Evolutionary conservation across 2,113 vertebrate genomes (phyloP), one percentile per base, ranked within the genome.

Genomic region (Hydropotes inermis): DNA sequence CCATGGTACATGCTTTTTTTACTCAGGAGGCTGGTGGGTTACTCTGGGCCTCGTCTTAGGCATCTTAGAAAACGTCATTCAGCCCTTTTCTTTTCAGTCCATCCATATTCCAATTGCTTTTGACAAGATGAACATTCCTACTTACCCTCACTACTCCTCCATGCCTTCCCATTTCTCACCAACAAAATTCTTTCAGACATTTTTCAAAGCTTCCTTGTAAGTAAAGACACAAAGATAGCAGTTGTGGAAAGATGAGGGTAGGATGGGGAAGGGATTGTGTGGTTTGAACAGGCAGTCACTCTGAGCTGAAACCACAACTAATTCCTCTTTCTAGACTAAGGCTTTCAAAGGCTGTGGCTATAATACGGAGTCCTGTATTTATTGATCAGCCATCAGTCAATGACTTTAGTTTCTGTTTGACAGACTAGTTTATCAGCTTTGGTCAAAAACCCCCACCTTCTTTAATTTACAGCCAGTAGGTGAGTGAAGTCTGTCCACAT

Each of bases 191-290:
- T 90, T 74, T 76, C 27, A 67, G 47, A 30, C 17, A 50, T 70
- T 70, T 60, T 90, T 61, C 50, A 93, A 85, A 70, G 57, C 54
- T 93, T 61, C 87, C 70, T 86, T 70, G 3, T 47, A 79, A 82
- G 36, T 47, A 27, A 74, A 58, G 76, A 43, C 11, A 11, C 14
- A 36, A 67, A 76, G 87, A 57, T 6, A 91, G 74, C 23, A 30
- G 36, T 16, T 89, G 27, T 13, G 17, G 13, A 17, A 11, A 10
- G n/a, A 45, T 2, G 5, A 47, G 23, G 30, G 45, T 0, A 30
- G 39, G 12, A 10, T 1, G 7, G 16, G 50, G 3, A 36, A 55
- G 19, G 61, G 19, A 12, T 8, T 36, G 1, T 5, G 36, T 25
- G 43, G 27, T 6, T 0, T 4, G 14, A 45, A 25, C 11, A 61